Base-by-base conservation (phyloP, 2,113 vertebrate species). In the Todiramphus saurophagus region DNA sequence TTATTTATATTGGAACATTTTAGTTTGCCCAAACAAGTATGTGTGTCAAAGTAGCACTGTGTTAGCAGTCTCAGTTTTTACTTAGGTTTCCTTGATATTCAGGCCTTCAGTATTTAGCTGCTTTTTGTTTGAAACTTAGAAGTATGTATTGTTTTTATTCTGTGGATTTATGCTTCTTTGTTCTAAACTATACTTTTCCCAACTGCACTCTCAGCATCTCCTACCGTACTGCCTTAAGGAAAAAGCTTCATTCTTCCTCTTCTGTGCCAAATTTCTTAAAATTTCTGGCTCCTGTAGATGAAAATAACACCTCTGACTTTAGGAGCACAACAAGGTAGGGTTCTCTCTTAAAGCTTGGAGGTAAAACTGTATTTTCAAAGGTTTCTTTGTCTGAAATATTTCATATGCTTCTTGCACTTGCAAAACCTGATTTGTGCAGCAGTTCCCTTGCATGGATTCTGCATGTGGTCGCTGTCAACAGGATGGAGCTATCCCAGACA, bases 211-310 rank as follows among this genome's bases (percentile, higher is more conserved):
- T 99, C 95, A 98, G 98, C 98, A 95, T 98, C 94, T 98, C 98
- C 97, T 98, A 98, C 96, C 98, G 98, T 97, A 99, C 98, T 97
- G 98, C 99, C 97, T 98, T 99, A 89, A 98, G 99, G 94, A 99
- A 99, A 98, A 99, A 99, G 94, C 99, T 99, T 95, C 99, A 98
- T 96, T 99, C 99, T 97, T 99, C 99, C 73, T 99, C 99, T 92
- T 99, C 99, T 98, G 99, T 99, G 97, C 99, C 99, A 98, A 99
- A 99, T 98, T 99, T 99, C 98, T 98, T 99, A 98, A 99, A 99
- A 98, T 99, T 99, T 98, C 98, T 99, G 98, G 98, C 99, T 96
- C 99, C 99, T 96, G 98, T 99, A 97, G 98, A 98, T 98, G 99
- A 99, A 98, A 99, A 98, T 97, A 99, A 98, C 98, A 98, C 97